Percentiles rank a stretch among this genome's conserved stretches.
Evolutionary conservation across 2,113 vertebrate species (phyloP).

Genomic region (Montifringilla adamsi): DNA sequence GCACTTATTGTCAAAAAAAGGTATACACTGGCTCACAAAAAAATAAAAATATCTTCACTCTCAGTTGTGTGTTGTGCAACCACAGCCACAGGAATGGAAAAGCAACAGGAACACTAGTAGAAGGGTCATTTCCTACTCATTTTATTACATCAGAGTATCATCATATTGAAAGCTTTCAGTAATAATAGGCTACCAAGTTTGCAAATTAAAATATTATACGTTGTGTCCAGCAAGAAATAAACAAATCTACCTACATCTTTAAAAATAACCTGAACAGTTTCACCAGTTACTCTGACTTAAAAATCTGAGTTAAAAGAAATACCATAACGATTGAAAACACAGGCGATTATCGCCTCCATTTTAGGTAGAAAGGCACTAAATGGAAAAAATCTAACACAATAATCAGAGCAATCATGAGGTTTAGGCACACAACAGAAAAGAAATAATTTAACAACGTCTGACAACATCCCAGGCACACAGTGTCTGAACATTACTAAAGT

Average conservation of each 20-base stretch:
- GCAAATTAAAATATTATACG: background rate
- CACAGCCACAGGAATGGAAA: background rate
- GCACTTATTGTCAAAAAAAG: background rate
- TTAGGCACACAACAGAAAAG: background rate
- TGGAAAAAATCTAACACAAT: background rate
- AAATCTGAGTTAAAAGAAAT: background rate
- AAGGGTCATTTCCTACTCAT: constrained; percentile 13
- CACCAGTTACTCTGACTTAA: background rate
- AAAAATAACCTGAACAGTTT: background rate
- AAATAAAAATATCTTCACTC: background rate
- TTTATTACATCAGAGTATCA: background rate
- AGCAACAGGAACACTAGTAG: background rate
- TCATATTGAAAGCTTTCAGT: background rate
- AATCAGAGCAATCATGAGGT: background rate
- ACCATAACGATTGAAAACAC: background rate
- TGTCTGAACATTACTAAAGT: background rate
- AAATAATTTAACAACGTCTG: background rate
- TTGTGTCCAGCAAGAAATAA: background rate
- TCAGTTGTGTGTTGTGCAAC: background rate
- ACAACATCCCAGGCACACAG: background rate
- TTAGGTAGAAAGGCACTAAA: background rate
- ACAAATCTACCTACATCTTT: background rate
- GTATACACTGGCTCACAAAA: background rate
- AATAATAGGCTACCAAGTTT: background rate
- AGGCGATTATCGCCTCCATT: background rate